These are phyloP conservation scores for Drosophila busckii DNA, from an alignment of 1,140 invertebrate genomes.

Conservation along the genomic window DNA sequence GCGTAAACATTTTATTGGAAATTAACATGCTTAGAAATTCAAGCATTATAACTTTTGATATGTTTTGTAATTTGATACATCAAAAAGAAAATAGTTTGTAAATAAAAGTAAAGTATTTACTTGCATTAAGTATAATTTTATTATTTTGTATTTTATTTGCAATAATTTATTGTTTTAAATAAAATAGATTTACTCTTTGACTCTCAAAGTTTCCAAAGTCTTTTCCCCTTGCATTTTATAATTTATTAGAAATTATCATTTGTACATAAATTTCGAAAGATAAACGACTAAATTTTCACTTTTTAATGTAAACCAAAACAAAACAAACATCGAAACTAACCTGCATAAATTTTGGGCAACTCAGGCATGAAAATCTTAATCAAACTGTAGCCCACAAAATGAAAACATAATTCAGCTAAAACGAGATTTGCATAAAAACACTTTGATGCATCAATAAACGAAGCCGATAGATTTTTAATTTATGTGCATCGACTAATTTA, in stretches of 20 bases:
- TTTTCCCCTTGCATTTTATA: too few relatives aligned
- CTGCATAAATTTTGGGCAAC: conserved; percentile 47
- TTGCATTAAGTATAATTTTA: background rate
- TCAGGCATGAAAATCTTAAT: conserved; percentile 50
- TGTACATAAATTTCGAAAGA: conserved; percentile 53
- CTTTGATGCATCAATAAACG: conserved; percentile 40
- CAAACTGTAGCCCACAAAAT: conserved; percentile 57
- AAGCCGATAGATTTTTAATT: conserved; percentile 66
- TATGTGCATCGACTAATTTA: conserved; percentile 57
- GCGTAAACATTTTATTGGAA: too few relatives aligned
- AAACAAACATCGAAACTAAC: conserved; percentile 42
- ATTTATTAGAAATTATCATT: too few relatives aligned
- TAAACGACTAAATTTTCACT: conserved; percentile 61
- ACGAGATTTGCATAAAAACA: conserved; percentile 70
- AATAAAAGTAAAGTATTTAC: too few relatives aligned
- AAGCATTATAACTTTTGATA: too few relatives aligned
- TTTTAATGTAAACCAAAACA: conserved; percentile 41
- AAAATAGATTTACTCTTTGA: too few relatives aligned
- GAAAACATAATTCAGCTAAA: conserved; percentile 69
- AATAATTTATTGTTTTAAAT: background rate
- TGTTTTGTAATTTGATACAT: too few relatives aligned
- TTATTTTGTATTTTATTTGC: background rate
- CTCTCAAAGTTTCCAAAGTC: too few relatives aligned
- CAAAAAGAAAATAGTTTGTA: too few relatives aligned
- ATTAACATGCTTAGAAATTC: too few relatives aligned